Percentiles rank a stretch among this genome's conserved stretches.
phyloP scores from a whole-genome alignment of 2,113 vertebrate genomes.

The Myanophis thanlyinensis region DNA sequence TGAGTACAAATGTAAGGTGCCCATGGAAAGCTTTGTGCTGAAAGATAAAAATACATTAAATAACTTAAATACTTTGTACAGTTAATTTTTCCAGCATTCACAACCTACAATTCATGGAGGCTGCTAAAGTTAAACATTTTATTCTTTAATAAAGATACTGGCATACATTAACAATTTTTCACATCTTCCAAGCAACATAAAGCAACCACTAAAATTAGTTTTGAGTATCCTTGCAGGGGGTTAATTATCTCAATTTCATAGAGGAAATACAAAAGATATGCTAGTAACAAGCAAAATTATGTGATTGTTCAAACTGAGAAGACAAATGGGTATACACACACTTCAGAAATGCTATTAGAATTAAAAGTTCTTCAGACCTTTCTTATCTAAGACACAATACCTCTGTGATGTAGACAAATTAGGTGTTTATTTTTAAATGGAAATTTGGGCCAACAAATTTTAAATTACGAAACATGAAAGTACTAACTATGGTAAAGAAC shows the following conservation, averaged over 20 bases:
- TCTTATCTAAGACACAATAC: neutral
- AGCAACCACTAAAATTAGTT: slow-evolving; percentile 26
- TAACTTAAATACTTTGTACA: neutral
- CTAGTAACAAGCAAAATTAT: neutral
- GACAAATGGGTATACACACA: neutral
- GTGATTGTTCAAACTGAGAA: neutral
- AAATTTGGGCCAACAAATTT: neutral
- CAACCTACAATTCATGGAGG: neutral
- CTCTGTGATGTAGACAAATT: neutral
- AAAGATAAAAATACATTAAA: neutral
- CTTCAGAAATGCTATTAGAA: neutral
- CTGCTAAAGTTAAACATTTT: slow-evolving; percentile 1
- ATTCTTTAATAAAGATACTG: slow-evolving; percentile 9
- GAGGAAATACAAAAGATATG: slow-evolving; percentile 13
- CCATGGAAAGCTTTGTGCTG: neutral
- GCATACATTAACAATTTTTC: slow-evolving; percentile 39
- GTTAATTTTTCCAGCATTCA: neutral
- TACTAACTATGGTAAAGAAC: neutral
- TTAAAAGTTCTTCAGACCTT: neutral
- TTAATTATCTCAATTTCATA: slow-evolving; percentile 15
- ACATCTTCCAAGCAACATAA: slow-evolving; percentile 33
- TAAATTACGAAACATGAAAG: neutral
- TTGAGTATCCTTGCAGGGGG: neutral
- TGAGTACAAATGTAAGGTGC: neutral
- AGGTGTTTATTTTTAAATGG: neutral